These are phyloP conservation scores for Bombus terrestris DNA, from an alignment of 1,140 invertebrate species.

Conservation along the genomic window DNA sequence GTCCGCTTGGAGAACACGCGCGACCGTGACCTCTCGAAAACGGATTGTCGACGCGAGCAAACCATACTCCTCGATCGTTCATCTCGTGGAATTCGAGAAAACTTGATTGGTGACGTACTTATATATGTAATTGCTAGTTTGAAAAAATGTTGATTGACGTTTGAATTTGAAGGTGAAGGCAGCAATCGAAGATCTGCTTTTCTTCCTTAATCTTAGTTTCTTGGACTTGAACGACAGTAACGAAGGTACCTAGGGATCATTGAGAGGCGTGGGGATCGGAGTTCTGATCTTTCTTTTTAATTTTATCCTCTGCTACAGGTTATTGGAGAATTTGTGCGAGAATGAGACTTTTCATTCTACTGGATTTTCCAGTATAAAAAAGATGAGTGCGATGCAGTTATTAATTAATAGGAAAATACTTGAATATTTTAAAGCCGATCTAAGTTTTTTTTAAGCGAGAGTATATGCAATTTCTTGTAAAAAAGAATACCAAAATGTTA, in stretches of 20 bases:
- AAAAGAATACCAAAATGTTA: too few species aligned
- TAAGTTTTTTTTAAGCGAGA: too few species aligned
- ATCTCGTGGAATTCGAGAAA: not conserved
- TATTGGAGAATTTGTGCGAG: too few species aligned
- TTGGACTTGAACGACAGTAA: not conserved
- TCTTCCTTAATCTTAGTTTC: not conserved
- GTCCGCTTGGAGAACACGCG: constrained; percentile 7
- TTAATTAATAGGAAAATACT: too few species aligned
- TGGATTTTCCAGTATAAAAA: too few species aligned
- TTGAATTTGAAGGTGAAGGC: not conserved
- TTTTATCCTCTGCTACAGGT: not conserved
- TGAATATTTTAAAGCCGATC: too few species aligned
- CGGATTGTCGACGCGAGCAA: not conserved
- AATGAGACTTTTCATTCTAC: too few species aligned
- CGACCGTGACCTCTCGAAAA: constrained; percentile 10
- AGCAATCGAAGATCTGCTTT: not conserved
- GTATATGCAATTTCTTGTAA: too few species aligned
- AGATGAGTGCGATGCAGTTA: too few species aligned
- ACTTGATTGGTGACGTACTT: not conserved
- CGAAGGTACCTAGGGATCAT: not conserved
- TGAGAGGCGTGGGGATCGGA: too few species aligned
- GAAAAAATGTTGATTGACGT: not conserved
- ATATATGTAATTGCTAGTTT: not conserved
- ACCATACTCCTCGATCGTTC: not conserved
- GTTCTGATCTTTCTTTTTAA: not conserved